These are phyloP conservation scores for Thalassophryne amazonica DNA, from an alignment of 2,797 vertebrate genomes.

Conservation along the genomic window DNA sequence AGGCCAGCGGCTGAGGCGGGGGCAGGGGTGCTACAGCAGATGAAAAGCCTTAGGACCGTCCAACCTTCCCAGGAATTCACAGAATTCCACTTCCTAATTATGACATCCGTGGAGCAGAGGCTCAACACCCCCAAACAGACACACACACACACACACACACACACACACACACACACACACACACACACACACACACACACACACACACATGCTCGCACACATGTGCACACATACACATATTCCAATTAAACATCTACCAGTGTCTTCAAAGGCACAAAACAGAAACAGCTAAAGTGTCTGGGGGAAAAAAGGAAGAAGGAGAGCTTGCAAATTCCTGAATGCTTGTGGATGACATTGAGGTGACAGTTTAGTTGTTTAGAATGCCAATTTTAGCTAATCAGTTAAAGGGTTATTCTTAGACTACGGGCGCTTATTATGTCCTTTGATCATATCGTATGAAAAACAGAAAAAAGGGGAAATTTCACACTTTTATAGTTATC, in stretches of 20 bases:
- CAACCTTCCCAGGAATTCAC: constrained; percentile 70
- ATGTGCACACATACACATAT: constrained; percentile 28
- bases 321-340: too few species aligned
- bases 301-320: constrained; percentile 9
- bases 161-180: constrained; percentile 2
- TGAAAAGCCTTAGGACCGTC: constrained; percentile 64
- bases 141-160: background rate
- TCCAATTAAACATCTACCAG: constrained; percentile 14
- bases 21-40: constrained; percentile 59
- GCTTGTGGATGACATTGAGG: too few species aligned
- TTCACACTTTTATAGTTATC: too few species aligned
- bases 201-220: constrained; percentile 19
- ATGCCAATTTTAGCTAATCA: too few species aligned
- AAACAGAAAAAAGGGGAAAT: too few species aligned
- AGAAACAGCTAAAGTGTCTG: constrained; percentile 5
- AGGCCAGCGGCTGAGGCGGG: constrained; percentile 59
- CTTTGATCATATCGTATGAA: too few species aligned
- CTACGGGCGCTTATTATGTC: too few species aligned
- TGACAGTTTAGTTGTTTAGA: too few species aligned
- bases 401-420: too few species aligned
- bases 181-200: constrained; percentile 34
- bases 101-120: constrained; percentile 59
- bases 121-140: constrained; percentile 23
- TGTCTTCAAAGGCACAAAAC: constrained; percentile 24
- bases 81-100: constrained; percentile 78